phyloP scores from a whole-genome alignment of 2,888 invertebrate genomes.

The Eulithis prunata region DNA sequence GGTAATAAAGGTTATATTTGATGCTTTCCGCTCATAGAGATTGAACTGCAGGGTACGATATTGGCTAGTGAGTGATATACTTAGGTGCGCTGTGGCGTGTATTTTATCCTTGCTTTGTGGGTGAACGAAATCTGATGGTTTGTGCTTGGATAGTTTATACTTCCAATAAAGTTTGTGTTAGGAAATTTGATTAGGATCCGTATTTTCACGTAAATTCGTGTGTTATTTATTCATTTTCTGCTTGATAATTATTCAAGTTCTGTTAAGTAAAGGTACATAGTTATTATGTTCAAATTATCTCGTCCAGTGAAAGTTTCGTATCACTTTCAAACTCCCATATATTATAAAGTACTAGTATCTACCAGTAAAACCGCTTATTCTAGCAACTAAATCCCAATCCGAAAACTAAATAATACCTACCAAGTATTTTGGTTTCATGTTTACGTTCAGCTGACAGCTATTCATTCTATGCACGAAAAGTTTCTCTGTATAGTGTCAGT shows the following conservation, averaged over 20 bases:
- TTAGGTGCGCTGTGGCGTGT: slow-evolving; percentile 37
- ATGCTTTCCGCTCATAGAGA: slow-evolving; percentile 42
- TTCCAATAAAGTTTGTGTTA: slow-evolving; percentile 28
- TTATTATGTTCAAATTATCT: neutral
- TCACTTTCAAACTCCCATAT: slow-evolving; percentile 1
- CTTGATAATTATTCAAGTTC: neutral
- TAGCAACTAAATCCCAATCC: slow-evolving; percentile 48
- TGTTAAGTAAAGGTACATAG: too few relatives aligned
- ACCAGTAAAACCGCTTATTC: slow-evolving; percentile 25
- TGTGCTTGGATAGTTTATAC: slow-evolving; percentile 24
- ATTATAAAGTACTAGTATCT: slow-evolving; percentile 14
- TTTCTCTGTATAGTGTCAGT: slow-evolving; percentile 77
- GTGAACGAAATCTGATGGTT: slow-evolving; percentile 30
- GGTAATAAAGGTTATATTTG: slow-evolving; percentile 47
- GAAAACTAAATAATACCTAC: slow-evolving; percentile 67
- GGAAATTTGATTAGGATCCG: slow-evolving; percentile 6
- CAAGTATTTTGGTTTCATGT: slow-evolving; percentile 72
- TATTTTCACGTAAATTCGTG: neutral
- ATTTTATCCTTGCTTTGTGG: slow-evolving; percentile 37
- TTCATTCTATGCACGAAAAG: slow-evolving; percentile 83
- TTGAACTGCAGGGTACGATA: slow-evolving; percentile 40
- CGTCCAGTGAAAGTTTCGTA: neutral
- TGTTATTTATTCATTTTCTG: neutral
- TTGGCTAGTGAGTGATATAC: slow-evolving; percentile 41
- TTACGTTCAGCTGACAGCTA: slow-evolving; percentile 78